A percentile compares a stretch with the other conserved stretches of the same genome.
These are phyloP conservation scores for Cinclus cinclus DNA, from an alignment of 2,113 vertebrate genomes.

Conservation along the genomic window DNA sequence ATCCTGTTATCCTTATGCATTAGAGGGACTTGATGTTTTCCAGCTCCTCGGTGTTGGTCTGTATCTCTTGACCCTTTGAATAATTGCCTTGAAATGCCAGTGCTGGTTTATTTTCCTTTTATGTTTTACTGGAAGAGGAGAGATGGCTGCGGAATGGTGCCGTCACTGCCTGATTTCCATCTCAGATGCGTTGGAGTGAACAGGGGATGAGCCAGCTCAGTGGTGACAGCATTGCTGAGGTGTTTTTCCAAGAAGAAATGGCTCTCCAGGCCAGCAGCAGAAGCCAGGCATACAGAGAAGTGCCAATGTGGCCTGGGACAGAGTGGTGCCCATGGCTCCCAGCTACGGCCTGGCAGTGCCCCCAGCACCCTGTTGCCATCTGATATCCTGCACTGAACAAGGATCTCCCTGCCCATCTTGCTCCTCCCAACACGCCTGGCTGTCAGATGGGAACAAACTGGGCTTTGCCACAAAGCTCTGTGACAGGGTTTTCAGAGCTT, in stretches of 20 bases:
- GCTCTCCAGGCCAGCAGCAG: not conserved
- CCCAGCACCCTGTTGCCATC: not conserved
- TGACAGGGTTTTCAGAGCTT: not conserved
- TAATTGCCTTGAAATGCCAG: constrained; percentile 59
- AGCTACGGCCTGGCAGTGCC: not conserved
- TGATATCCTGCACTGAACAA: accelerated
- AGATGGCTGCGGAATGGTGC: not conserved
- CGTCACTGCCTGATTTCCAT: not conserved
- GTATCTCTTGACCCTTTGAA: constrained; percentile 2
- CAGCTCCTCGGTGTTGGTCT: constrained; percentile 12
- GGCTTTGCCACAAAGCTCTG: not conserved
- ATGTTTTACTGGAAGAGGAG: constrained; percentile 15
- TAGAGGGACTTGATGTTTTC: not conserved
- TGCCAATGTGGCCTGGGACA: not conserved
- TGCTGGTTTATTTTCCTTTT: not conserved
- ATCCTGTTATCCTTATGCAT: not conserved
- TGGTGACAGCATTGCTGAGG: not conserved
- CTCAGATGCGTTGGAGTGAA: not conserved
- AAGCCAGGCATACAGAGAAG: not conserved
- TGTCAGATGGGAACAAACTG: not conserved
- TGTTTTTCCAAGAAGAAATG: not conserved
- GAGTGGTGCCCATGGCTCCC: accelerated
- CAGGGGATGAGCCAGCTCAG: not conserved
- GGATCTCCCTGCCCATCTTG: accelerated
- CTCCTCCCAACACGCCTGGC: not conserved